Evolutionary conservation across 2,888 invertebrate species (phyloP).

Genomic region (Shargacucullia verbasci): DNA sequence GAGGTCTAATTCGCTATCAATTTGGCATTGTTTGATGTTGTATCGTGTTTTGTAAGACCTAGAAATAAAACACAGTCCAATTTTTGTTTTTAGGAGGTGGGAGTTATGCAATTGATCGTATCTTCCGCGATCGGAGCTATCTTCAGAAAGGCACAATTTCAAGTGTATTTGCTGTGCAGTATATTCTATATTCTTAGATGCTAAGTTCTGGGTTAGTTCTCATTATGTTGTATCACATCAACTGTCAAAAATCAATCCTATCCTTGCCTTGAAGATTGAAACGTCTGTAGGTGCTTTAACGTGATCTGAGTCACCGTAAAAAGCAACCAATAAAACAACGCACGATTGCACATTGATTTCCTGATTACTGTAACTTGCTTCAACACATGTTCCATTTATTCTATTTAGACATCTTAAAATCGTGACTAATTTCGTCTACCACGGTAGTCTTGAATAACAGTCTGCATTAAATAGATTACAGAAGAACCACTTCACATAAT

Average conservation of each 20-base stretch:
- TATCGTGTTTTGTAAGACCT: slow-evolving; percentile 42
- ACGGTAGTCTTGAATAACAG: slow-evolving; percentile 22
- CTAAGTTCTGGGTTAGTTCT: no score
- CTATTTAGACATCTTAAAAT: slow-evolving; percentile 45
- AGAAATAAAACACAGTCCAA: slow-evolving; percentile 21
- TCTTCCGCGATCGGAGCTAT: no score
- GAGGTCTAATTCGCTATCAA: slow-evolving; percentile 23
- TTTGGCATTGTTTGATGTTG: slow-evolving; percentile 26
- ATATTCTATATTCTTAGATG: no score
- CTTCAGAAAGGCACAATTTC: no score
- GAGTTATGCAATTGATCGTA: no score
- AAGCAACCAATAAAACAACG: slow-evolving; percentile 4
- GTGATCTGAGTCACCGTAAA: not conserved
- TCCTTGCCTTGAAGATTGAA: not conserved
- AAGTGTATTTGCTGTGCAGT: no score
- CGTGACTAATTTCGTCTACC: slow-evolving; percentile 46
- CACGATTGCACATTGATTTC: slow-evolving; percentile 39
- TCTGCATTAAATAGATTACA: not conserved
- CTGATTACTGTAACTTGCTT: slow-evolving; percentile 26
- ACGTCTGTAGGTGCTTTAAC: not conserved
- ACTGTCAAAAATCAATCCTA: no score
- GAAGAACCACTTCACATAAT: slow-evolving; percentile 11
- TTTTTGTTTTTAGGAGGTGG: not conserved
- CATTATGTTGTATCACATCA: no score
- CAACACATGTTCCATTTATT: slow-evolving; percentile 45